Evolutionary conservation across 2,888 invertebrate species (phyloP).

Genomic region (Cheilosia vulpina): DNA sequence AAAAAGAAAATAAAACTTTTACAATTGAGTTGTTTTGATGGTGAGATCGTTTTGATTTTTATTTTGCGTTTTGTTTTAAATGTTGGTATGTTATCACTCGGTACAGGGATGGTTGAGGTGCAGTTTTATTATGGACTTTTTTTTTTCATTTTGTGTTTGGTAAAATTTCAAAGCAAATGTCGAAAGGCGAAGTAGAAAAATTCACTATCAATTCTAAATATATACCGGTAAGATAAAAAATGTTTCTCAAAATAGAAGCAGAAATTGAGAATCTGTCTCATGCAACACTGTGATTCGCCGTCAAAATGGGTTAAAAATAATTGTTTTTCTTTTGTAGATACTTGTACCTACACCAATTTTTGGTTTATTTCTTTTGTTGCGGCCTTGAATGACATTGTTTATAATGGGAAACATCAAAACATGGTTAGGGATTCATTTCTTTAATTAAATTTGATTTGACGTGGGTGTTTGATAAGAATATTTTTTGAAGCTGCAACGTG

Average conservation of each 20-base stretch:
- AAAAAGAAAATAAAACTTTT: not conserved
- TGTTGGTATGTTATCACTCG: slow-evolving; percentile 21
- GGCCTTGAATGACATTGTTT: slow-evolving; percentile 29
- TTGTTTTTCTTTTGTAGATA: not conserved
- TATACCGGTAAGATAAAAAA: slow-evolving; percentile 3
- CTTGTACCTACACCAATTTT: slow-evolving; percentile 1
- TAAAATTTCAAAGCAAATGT: slow-evolving; percentile 5
- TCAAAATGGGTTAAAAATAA: not conserved
- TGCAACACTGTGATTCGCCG: slow-evolving; percentile 22
- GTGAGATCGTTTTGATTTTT: slow-evolving; percentile 1
- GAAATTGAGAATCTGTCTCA: slow-evolving; percentile 21
- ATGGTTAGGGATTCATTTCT: too few relatives aligned
- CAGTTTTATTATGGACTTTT: not conserved
- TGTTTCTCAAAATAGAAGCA: slow-evolving; percentile 13
- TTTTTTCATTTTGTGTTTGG: not conserved
- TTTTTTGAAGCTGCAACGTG: too few relatives aligned
- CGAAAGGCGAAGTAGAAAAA: not conserved
- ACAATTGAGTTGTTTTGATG: slow-evolving; percentile 13
- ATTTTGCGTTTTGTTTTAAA: slow-evolving; percentile 11
- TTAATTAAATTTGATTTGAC: too few relatives aligned
- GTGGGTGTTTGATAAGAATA: too few relatives aligned
- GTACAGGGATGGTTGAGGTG: slow-evolving; percentile 14
- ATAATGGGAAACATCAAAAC: not conserved
- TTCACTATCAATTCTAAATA: slow-evolving; percentile 20
- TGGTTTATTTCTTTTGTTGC: slow-evolving; percentile 1